A percentile compares a stretch with the other conserved stretches of the same genome.
These are phyloP conservation scores for Spodoptera littoralis DNA, from an alignment of 2,888 invertebrate genomes.

Conservation along the genomic window DNA sequence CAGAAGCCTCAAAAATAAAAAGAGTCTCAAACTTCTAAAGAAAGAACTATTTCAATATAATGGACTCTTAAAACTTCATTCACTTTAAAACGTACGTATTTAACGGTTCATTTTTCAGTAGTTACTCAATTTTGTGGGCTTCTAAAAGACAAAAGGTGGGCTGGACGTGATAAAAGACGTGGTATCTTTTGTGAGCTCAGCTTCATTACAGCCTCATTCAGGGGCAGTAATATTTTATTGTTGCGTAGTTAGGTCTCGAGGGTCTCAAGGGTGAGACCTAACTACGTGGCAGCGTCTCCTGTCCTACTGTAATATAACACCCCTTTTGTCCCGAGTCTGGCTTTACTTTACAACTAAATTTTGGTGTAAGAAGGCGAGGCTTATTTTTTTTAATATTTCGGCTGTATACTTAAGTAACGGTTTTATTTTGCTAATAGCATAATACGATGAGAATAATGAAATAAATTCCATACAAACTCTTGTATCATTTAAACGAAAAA, in stretches of 20 bases:
- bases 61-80: too few species aligned
- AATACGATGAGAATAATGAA: too few species aligned
- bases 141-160: neutral
- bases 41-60: too few species aligned
- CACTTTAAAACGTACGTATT: too few species aligned
- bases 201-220: constrained; percentile 11
- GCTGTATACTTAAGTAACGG: neutral
- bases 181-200: neutral
- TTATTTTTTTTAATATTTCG: constrained; percentile 11
- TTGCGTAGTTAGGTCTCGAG: too few species aligned
- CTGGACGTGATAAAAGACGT: neutral
- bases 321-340: constrained; percentile 2
- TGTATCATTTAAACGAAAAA: too few species aligned
- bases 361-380: neutral
- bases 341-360: neutral
- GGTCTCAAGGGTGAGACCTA: constrained; percentile 12
- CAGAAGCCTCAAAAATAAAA: too few species aligned
- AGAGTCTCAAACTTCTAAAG: too few species aligned
- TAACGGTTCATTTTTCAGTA: too few species aligned
- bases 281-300: constrained; percentile 20
- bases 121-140: neutral
- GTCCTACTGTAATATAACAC: constrained; percentile 20
- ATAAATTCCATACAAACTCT: too few species aligned
- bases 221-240: constrained; percentile 32
- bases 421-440: neutral